Conservation (phyloP, 2,888 invertebrate genomes). For the Julus scanicus region DNA sequence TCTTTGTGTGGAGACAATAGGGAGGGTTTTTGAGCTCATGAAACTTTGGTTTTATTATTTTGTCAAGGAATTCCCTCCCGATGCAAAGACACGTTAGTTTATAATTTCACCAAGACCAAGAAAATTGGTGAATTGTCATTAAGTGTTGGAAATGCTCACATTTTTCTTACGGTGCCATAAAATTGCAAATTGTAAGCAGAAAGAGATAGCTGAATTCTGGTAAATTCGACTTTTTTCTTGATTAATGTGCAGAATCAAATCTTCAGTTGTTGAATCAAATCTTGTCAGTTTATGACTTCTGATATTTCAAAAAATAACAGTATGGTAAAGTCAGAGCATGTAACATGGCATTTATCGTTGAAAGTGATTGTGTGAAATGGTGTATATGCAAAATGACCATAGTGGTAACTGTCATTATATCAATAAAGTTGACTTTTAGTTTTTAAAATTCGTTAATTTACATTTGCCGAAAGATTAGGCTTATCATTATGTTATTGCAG, state of each 20-base stretch:
- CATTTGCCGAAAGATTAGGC: background rate
- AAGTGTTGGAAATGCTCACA: background rate
- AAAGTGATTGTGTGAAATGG: too few relatives aligned
- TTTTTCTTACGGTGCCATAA: conserved; percentile 22
- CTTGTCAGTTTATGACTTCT: too few relatives aligned
- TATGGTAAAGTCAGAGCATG: too few relatives aligned
- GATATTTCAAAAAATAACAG: too few relatives aligned
- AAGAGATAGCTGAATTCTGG: background rate
- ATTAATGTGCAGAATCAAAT: background rate
- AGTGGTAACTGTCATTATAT: background rate
- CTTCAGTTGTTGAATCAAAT: background rate
- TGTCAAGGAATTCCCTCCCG: background rate
- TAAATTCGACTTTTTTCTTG: background rate
- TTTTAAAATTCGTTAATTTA: background rate
- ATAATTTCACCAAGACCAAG: background rate
- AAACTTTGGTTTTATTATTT: background rate
- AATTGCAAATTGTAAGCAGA: background rate
- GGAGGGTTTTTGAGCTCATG: background rate
- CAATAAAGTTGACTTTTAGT: background rate
- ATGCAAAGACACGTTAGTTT: background rate
- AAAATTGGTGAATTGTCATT: background rate
- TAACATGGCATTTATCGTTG: too few relatives aligned
- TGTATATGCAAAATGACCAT: too few relatives aligned
- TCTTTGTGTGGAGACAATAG: background rate
- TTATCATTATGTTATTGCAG: background rate